Evolutionary conservation across 2,888 invertebrate species (phyloP).

Genomic region (Bellardia pandia): DNA sequence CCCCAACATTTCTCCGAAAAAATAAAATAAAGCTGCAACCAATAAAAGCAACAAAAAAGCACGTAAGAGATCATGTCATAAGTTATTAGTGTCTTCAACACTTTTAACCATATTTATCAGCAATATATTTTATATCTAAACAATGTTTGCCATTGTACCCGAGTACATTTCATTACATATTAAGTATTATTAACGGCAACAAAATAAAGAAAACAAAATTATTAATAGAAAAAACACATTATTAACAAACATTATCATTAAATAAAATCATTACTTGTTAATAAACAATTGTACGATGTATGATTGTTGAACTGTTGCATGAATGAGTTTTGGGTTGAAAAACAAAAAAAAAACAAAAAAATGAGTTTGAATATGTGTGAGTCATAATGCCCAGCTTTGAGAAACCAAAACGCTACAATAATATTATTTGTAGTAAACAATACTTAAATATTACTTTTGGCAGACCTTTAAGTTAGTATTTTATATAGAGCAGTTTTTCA

Average conservation of each 20-base stretch:
- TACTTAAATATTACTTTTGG: too few species aligned
- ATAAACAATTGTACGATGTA: constrained; percentile 58
- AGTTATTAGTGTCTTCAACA: constrained; percentile 67
- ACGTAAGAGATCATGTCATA: constrained; percentile 66
- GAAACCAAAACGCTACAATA: neutral
- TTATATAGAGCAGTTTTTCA: too few species aligned
- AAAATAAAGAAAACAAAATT: constrained; percentile 29
- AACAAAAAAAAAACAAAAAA: neutral
- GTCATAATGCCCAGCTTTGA: neutral
- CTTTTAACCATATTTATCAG: constrained; percentile 58
- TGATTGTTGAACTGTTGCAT: constrained; percentile 25
- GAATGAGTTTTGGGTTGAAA: constrained; percentile 27
- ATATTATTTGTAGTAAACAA: too few species aligned
- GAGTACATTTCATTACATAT: constrained; percentile 32
- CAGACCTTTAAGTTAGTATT: too few species aligned
- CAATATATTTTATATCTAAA: constrained; percentile 20
- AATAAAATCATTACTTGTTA: constrained; percentile 67
- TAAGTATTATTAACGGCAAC: constrained; percentile 35
- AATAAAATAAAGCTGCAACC: constrained; percentile 14
- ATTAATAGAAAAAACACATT: constrained; percentile 31
- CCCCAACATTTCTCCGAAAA: constrained; percentile 23
- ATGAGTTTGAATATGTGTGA: constrained; percentile 28
- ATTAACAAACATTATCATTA: constrained; percentile 66
- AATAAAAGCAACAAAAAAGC: constrained; percentile 4
- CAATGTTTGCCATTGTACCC: constrained; percentile 23